Evolutionary conservation across 2,888 invertebrate genomes (phyloP), one percentile per base, ranked within the genome.

Genomic region (Priocnemis perturbator): DNA sequence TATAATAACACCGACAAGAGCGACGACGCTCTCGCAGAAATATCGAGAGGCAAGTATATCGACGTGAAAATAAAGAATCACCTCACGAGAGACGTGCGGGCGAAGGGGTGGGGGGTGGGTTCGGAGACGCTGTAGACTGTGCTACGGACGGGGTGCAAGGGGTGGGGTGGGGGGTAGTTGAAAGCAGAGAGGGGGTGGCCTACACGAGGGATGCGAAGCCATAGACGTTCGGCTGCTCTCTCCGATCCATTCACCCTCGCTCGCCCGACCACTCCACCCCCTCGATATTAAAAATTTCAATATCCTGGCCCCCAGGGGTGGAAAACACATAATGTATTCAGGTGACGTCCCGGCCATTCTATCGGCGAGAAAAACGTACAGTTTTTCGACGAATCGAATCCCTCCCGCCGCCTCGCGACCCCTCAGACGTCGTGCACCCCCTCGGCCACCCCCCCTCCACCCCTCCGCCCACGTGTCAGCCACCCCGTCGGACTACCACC

Each of bases 251-350:
- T 78, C 73, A 69, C 53, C 23, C 53, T 53, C 23, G 17, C 14
- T 21, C 21, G 52, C 19, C 53, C 53, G 21, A 15, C 53, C 53
- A 15, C 53, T 21, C 20, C 61, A 66, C 69, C 79, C 86, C 85
- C 86, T 85, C 86, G 87, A 88, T 89, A 89, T 89, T 89, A 89
- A 89, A 89, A 89, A 88, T 89, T 89, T 88, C 89, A 89, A 89
- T 89, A 89, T 89, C 87, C 87, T 87, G 85, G 88, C 89, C 88
- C 88, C 87, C 88, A 87, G 87, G 88, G 88, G 88, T 87, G 85
- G 86, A 88, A 88, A 88, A 88, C 88, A 88, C 87, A 88, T 89
- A 89, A 89, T 88, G 88, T 89, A 89, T 89, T 89, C 89, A 88
- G 87, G 87, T 88, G 88, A 88, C 88, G 88, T 89, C 88, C 85